A percentile compares a stretch with the other conserved stretches of the same genome.
Conservation (phyloP, 2,113 vertebrate genomes). For the Columba janthina region DNA sequence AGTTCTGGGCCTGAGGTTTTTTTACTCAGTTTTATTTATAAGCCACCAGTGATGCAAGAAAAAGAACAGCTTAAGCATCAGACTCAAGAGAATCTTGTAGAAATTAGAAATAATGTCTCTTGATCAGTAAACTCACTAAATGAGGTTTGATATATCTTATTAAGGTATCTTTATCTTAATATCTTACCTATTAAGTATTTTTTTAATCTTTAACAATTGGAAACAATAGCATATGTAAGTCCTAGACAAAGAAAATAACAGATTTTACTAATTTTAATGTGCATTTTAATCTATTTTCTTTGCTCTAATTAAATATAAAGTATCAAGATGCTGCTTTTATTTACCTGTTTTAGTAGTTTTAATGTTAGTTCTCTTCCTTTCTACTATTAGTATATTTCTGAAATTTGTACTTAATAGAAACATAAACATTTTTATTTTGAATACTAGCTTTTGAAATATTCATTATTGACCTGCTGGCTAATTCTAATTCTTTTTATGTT, state of each 20-base stretch:
- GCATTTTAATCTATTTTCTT: not conserved
- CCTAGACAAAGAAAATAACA: not conserved
- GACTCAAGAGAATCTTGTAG: not conserved
- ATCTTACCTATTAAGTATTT: not conserved
- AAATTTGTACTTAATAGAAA: slow-evolving; percentile 58
- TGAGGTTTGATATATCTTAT: not conserved
- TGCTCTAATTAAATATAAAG: not conserved
- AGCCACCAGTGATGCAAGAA: not conserved
- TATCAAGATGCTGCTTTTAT: not conserved
- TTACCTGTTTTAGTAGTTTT: slow-evolving; percentile 24
- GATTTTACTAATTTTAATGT: not conserved
- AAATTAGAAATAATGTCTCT: not conserved
- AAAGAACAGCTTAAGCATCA: not conserved
- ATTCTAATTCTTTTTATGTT: slow-evolving; percentile 47
- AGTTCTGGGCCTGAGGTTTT: not conserved
- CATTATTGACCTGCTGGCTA: slow-evolving; percentile 58
- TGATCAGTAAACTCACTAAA: not conserved
- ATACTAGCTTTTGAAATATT: slow-evolving; percentile 66
- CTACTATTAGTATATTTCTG: slow-evolving; percentile 25
- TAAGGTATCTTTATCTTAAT: too few species aligned
- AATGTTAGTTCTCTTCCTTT: slow-evolving; percentile 33
- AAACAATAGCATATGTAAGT: not conserved
- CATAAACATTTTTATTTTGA: slow-evolving; percentile 50
- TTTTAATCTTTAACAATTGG: not conserved
- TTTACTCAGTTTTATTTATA: not conserved